A percentile compares a stretch with the other conserved stretches of the same genome.
phyloP scores from a whole-genome alignment of 2,113 vertebrate genomes.

The Aplodontia rufa region DNA sequence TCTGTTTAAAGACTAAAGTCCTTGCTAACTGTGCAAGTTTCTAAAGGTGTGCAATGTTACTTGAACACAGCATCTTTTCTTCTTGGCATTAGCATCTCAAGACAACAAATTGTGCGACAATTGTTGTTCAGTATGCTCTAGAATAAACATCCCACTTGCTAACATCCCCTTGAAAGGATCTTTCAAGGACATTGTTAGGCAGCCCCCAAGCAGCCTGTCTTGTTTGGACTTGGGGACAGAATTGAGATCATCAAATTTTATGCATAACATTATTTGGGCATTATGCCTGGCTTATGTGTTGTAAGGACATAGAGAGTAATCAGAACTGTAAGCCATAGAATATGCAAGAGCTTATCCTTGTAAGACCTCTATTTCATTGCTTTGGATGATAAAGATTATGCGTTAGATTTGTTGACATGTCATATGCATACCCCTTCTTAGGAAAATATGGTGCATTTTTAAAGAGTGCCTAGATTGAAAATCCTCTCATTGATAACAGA shows the following conservation, averaged over 20 bases:
- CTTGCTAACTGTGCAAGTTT: neutral
- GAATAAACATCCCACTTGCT: neutral
- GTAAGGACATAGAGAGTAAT: neutral
- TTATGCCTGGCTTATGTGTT: neutral
- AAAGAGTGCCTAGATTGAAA: neutral
- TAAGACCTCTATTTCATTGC: neutral
- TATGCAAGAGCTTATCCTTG: neutral
- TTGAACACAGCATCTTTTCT: neutral
- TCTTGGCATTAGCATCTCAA: neutral
- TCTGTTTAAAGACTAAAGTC: neutral
- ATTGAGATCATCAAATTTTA: neutral
- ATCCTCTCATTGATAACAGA: conserved; percentile 4
- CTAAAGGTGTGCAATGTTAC: neutral
- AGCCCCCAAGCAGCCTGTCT: neutral
- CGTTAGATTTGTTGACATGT: conserved; percentile 27
- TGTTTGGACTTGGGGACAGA: neutral
- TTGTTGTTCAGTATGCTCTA: neutral
- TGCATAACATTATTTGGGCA: neutral
- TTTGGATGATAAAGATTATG: neutral
- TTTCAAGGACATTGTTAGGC: neutral
- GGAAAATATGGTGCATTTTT: neutral
- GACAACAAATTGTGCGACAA: neutral
- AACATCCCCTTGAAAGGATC: neutral
- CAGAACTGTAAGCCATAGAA: neutral
- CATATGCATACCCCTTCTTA: neutral